phyloP scores from a whole-genome alignment of 1,140 invertebrate species.

The Trachelipus rathkii region DNA sequence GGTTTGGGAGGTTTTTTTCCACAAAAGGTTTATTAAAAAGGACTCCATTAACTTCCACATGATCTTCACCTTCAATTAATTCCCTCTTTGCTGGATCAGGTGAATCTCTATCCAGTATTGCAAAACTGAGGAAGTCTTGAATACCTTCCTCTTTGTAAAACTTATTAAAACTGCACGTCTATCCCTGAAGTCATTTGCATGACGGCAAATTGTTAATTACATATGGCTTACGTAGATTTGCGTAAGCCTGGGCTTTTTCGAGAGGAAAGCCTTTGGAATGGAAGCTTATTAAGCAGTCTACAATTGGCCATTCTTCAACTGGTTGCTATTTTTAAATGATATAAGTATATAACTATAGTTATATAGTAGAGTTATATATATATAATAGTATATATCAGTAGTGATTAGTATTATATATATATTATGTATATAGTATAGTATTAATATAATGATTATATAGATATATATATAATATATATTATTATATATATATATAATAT shows the following conservation, averaged over 20 bases:
- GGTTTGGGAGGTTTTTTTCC: conserved; percentile 96
- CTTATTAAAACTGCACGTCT: conserved; percentile 84
- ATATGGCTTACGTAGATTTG: conserved; percentile 87
- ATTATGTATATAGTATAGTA: too few species aligned
- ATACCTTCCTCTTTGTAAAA: conserved; percentile 92
- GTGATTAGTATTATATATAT: too few species aligned
- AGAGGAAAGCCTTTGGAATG: conserved; percentile 95
- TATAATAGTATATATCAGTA: too few species aligned
- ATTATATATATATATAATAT: too few species aligned
- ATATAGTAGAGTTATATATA: too few species aligned
- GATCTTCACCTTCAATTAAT: conserved; percentile 94
- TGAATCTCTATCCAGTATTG: conserved; percentile 90
- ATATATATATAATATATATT: too few species aligned
- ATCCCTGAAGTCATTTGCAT: conserved; percentile 96
- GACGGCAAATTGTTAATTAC: conserved; percentile 96
- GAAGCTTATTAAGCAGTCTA: conserved; percentile 97
- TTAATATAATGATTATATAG: too few species aligned
- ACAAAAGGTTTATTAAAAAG: conserved; percentile 99
- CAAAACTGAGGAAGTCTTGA: conserved; percentile 90
- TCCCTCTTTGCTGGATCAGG: conserved; percentile 82
- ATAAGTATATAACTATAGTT: background rate
- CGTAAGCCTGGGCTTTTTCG: conserved; percentile 97
- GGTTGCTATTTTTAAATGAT: conserved; percentile 68
- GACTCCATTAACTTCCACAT: conserved; percentile 95
- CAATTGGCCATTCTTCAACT: conserved; percentile 96